Base-by-base conservation (phyloP, 2,888 invertebrate species). In the Agrotis clavis region DNA sequence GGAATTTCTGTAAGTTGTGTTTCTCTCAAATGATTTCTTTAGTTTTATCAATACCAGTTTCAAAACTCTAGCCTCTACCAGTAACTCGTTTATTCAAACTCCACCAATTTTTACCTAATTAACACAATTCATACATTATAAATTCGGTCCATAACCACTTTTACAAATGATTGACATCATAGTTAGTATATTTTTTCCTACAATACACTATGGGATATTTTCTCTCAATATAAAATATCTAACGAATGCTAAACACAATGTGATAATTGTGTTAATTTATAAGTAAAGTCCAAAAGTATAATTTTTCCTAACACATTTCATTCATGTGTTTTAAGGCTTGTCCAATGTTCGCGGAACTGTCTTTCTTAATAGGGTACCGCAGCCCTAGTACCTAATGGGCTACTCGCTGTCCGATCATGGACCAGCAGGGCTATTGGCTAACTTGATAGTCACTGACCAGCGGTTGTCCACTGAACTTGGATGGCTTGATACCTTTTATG, bases 181-280 rank as follows among this genome's bases (percentile, higher is more conserved):
- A 16, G 0, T 51, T 74, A 62, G 21, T 13, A 35, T 19, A 11
- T 19, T 47, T 64, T 74, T 47, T 51, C 7, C 11, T n/a, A 19
- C 54, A 19, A 30, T 54, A 75, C 48, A 18, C 18, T n/a, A 18
- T 35, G 19, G 47, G 18, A 69, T 48, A 19, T 41, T 70, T 41
- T 59, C 35, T 6, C 35, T 59, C 19, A 25, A 18, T 59, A 4
- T 25, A 59, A 7, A 35, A 48, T 68, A 4, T 68, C 4, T 67
- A 25, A n/a, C 2, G 21, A 77, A 35, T 51, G 30, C 45, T 47
- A 57, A 50, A 11, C 9, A 21, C 56, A n/a, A n/a, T 11, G 45
- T 60, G 21, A n/a, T 47, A 51, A 60, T 72, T 54, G 21, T 73
- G 51, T 47, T 19, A 35, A 67, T 67, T 59, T 19, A 4, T 5